Base-by-base conservation (phyloP, 2,888 invertebrate species). In the Nomada flava region DNA sequence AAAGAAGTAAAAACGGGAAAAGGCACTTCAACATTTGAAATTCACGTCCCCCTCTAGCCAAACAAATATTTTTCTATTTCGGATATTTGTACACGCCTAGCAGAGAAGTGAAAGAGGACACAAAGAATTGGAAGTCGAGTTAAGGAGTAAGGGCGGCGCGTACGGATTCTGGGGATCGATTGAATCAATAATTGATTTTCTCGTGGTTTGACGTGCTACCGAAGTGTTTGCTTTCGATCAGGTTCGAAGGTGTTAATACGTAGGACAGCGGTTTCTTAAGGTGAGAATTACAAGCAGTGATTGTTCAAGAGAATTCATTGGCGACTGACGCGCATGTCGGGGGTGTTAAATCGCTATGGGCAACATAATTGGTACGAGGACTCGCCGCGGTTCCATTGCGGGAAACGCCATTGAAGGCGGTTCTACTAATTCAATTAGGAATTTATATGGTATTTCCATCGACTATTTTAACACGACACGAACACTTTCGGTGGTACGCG, bases 211-310 rank as follows among this genome's bases (percentile, higher is more conserved):
- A 60, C 69, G 65, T 63, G 74, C 76, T 75, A 70, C 76, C 76
- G 82, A 82, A 82, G 79, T 91, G 82, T 91, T 91, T 91, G 84
- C 89, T 89, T 89, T 91, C 91, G 84, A 91, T 91, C 86, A 82
- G 64, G 62, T 74, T n/a, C 62, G 57, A 53, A 91, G 90, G 91
- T 91, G 91, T 88, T 91, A 91, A 91, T 89, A 87, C 84, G 67
- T 77, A 67, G 80, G 63, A 82, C 82, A 86, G 72, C 86, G 84
- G 63, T 64, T 70, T 69, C 65, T 55, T 71, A 75, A 89, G 90
- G 91, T 91, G 91, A 91, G 90, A 91, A 91, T 91, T 89, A 87
- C 86, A 79, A 81, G 73, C 81, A 81, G 84, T 75, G 82, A 84
- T 84, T 73, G 87, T 86, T 82, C 69, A 65, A 75, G 75, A 74